Conservation (phyloP, 2,888 invertebrate genomes). For the Polyommatus iphigenia region DNA sequence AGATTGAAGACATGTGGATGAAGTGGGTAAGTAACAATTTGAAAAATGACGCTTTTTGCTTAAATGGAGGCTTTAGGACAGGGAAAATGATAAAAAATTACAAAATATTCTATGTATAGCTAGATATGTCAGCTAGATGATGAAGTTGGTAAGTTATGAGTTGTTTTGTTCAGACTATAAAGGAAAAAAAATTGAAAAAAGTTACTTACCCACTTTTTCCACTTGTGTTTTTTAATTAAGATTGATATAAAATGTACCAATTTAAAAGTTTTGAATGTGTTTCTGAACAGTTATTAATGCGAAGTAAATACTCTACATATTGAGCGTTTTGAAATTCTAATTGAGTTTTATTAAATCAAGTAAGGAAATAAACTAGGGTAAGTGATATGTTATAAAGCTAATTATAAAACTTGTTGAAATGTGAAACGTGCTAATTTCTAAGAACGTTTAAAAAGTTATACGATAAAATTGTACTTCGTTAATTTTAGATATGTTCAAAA, state of each 20-base stretch:
- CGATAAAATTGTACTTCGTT: no score
- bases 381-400: neutral
- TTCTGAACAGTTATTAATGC: conserved; percentile 39
- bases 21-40: no score
- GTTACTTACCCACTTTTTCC: no score
- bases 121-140: no score
- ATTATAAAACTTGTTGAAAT: neutral
- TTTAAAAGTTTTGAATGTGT: conserved; percentile 49
- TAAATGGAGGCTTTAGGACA: no score
- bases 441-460: neutral
- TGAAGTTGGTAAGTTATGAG: no score
- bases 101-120: no score
- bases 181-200: no score
- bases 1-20: conserved; percentile 58
- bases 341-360: neutral
- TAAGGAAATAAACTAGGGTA: neutral
- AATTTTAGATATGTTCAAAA: no score
- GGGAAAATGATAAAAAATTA: no score
- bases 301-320: neutral
- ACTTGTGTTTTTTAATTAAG: conserved; percentile 56
- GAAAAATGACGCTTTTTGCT: no score
- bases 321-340: conserved; percentile 13
- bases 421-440: neutral
- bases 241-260: conserved; percentile 66
- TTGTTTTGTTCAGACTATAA: no score